Percentiles rank a stretch among this genome's conserved stretches.
phyloP scores from a whole-genome alignment of 2,797 vertebrate species.

The Centropyge bicolor region DNA sequence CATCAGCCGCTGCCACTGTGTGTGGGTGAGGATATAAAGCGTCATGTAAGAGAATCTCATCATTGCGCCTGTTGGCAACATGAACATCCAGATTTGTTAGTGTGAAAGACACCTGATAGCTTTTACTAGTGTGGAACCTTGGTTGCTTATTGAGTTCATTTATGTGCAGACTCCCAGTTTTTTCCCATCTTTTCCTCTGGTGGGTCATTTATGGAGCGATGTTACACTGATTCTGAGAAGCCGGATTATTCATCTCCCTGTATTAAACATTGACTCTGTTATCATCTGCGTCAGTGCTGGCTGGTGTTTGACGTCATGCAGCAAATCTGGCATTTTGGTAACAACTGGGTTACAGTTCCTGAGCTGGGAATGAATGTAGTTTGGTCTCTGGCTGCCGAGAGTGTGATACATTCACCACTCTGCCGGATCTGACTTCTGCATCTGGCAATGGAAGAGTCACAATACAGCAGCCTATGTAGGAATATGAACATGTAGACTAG shows the following conservation, averaged over 20 bases:
- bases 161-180: background rate
- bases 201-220: constrained; percentile 3
- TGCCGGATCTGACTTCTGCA: too few relatives aligned
- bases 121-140: background rate
- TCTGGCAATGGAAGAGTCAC: background rate
- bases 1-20: constrained; percentile 15
- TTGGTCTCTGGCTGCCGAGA: background rate
- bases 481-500: too few relatives aligned
- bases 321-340: background rate
- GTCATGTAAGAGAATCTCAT: constrained; percentile 27
- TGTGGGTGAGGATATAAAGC: constrained; percentile 5
- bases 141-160: background rate
- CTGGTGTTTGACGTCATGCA: background rate
- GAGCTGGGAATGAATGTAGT: background rate
- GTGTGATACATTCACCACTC: background rate
- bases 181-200: background rate
- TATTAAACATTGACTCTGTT: background rate
- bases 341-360: background rate
- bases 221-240: background rate
- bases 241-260: background rate
- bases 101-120: background rate
- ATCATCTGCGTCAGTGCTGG: background rate
- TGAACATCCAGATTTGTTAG: constrained; percentile 1
- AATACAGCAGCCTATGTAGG: background rate
- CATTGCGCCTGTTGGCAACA: background rate